Percentiles rank a stretch among this genome's conserved stretches.
phyloP scores from a whole-genome alignment of 2,888 invertebrate species.

The Cantharis rustica region DNA sequence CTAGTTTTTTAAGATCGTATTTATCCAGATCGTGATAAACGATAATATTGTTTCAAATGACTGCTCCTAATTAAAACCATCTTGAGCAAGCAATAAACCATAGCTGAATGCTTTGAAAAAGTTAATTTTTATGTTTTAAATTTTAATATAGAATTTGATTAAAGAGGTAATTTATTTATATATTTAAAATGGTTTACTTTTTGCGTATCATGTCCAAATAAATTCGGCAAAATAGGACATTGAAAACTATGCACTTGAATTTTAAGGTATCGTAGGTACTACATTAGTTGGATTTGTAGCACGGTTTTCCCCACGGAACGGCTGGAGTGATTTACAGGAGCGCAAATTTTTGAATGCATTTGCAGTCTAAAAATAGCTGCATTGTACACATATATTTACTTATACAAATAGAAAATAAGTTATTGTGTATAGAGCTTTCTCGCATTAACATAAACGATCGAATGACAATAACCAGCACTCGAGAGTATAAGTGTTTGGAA shows the following conservation, averaged over 20 bases:
- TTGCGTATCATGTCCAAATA: too few relatives aligned
- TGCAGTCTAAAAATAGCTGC: not conserved
- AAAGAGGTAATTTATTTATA: too few relatives aligned
- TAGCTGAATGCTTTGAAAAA: too few relatives aligned
- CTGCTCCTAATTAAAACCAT: too few relatives aligned
- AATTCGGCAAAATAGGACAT: not conserved
- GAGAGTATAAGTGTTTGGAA: not conserved
- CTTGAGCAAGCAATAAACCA: too few relatives aligned
- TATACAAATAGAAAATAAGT: not conserved
- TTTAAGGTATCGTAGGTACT: not conserved
- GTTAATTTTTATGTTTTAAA: too few relatives aligned
- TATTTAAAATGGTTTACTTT: too few relatives aligned
- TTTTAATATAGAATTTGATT: too few relatives aligned
- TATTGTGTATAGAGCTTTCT: not conserved
- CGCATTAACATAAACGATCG: not conserved
- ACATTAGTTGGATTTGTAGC: not conserved
- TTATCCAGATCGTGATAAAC: too few relatives aligned
- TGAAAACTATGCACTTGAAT: not conserved
- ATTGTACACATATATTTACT: not conserved
- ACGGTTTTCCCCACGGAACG: not conserved
- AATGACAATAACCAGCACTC: not conserved
- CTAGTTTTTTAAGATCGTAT: too few relatives aligned
- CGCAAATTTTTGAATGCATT: not conserved
- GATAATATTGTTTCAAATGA: too few relatives aligned
- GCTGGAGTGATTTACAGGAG: not conserved